These are phyloP conservation scores for Littorina saxatilis DNA, from an alignment of 1,140 invertebrate species.

Conservation along the genomic window DNA sequence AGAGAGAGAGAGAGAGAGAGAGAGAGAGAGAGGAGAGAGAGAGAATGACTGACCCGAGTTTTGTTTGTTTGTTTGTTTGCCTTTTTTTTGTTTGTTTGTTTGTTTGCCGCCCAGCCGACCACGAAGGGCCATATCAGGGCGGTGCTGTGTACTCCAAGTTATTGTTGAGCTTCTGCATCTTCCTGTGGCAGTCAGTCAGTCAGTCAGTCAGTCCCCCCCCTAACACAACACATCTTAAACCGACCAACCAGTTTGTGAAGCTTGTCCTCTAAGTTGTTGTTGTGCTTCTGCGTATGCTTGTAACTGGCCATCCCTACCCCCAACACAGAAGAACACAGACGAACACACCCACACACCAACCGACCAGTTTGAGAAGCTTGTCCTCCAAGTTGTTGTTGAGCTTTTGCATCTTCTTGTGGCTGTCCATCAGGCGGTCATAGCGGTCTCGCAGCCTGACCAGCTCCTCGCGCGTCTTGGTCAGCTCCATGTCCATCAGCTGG, in stretches of 20 bases:
- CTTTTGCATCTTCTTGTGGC: conserved; percentile 94
- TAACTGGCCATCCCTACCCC: too few species aligned
- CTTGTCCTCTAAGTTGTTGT: conserved; percentile 96
- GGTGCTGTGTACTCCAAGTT: conserved; percentile 96
- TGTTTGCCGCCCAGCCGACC: too few species aligned
- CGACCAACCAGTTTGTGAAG: conserved; percentile 93
- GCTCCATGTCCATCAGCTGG: conserved; percentile 83
- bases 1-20: too few species aligned
- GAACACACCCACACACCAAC: background rate
- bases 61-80: too few species aligned
- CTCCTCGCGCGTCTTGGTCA: conserved; percentile 89
- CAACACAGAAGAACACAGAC: background rate
- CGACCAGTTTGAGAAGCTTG: conserved; percentile 92
- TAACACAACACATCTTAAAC: too few species aligned
- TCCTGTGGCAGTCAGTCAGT: too few species aligned
- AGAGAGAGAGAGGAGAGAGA: too few species aligned
- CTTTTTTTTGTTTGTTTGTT: too few species aligned
- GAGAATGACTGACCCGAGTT: too few species aligned
- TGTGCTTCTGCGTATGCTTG: conserved; percentile 93
- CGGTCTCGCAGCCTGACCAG: conserved; percentile 92
- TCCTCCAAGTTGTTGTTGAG: conserved; percentile 97
- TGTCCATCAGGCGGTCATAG: conserved; percentile 94
- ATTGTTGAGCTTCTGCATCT: conserved; percentile 96
- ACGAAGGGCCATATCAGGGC: too few species aligned
- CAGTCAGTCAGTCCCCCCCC: too few species aligned